Conservation (phyloP, 2,797 vertebrate genomes). For the Muscicapa striata region DNA sequence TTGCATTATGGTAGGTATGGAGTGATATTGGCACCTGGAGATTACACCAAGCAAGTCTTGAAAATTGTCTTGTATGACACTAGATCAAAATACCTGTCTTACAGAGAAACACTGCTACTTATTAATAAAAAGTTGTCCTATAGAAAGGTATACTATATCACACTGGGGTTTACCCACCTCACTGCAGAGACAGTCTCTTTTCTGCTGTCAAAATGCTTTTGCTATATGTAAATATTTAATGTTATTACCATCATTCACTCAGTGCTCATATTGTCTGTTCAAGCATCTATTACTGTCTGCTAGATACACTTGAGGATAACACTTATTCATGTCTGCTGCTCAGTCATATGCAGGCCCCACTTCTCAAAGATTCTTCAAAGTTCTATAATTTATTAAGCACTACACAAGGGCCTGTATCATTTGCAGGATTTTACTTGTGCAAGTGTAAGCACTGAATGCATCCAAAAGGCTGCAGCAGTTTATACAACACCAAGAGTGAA, state of each 20-base stretch:
- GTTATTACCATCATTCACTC: conserved; percentile 75
- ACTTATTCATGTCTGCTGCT: conserved; percentile 74
- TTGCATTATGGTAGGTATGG: background rate
- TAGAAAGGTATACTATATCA: conserved; percentile 9
- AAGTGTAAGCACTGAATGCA: background rate
- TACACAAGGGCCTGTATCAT: conserved; percentile 14
- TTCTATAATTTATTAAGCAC: conserved; percentile 78
- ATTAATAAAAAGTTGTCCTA: conserved; percentile 38
- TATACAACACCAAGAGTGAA: background rate
- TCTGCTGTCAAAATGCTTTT: conserved; percentile 63
- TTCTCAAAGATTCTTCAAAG: conserved; percentile 74
- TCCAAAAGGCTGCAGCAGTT: background rate
- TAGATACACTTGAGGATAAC: conserved; percentile 72
- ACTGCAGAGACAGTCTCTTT: conserved; percentile 51
- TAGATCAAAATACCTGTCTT: background rate
- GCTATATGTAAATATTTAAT: conserved; percentile 79
- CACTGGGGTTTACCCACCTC: conserved; percentile 45
- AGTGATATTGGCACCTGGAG: background rate
- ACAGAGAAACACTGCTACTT: conserved; percentile 35
- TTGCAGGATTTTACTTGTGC: background rate
- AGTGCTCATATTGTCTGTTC: conserved; percentile 74
- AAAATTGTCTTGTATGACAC: background rate
- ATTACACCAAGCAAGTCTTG: background rate
- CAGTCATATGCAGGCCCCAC: conserved; percentile 65
- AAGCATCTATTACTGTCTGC: conserved; percentile 75